These are phyloP conservation scores for Harmothoe impar DNA, from an alignment of 2,888 invertebrate genomes.

Conservation along the genomic window DNA sequence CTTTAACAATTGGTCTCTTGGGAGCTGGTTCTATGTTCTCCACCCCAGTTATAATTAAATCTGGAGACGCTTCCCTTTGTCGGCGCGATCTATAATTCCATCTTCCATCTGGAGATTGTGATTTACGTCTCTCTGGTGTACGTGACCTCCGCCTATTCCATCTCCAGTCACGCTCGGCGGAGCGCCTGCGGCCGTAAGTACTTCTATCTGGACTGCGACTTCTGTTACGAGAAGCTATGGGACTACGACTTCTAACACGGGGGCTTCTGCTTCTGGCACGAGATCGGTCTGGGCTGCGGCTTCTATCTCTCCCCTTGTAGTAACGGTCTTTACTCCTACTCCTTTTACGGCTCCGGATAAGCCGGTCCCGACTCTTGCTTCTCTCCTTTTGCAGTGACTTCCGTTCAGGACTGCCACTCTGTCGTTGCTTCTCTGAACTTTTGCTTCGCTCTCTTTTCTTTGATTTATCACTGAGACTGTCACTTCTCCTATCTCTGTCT, in stretches of 20 bases:
- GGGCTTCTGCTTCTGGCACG: neutral
- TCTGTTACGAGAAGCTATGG: neutral
- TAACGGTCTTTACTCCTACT: neutral
- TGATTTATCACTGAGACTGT: neutral
- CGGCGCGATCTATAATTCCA: neutral
- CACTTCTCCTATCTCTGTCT: neutral
- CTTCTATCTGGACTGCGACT: conserved; percentile 38
- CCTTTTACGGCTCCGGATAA: neutral
- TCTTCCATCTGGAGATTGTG: neutral
- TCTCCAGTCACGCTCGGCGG: neutral
- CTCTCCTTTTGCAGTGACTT: neutral
- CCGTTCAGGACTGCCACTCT: neutral
- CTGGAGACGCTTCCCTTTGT: neutral
- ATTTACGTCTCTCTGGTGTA: conserved; percentile 21
- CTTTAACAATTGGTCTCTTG: neutral
- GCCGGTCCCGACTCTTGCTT: neutral
- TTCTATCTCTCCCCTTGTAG: neutral
- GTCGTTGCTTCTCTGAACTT: conserved; percentile 8
- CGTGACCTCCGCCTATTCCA: conserved; percentile 11
- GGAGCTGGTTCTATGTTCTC: neutral
- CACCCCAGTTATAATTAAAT: neutral
- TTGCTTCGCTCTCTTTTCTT: neutral
- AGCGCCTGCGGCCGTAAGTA: neutral
- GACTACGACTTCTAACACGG: conserved; percentile 10
- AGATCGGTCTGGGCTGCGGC: conserved; percentile 4